Evolutionary conservation across 2,113 vertebrate genomes (phyloP).

Genomic region (Arenaria interpres): DNA sequence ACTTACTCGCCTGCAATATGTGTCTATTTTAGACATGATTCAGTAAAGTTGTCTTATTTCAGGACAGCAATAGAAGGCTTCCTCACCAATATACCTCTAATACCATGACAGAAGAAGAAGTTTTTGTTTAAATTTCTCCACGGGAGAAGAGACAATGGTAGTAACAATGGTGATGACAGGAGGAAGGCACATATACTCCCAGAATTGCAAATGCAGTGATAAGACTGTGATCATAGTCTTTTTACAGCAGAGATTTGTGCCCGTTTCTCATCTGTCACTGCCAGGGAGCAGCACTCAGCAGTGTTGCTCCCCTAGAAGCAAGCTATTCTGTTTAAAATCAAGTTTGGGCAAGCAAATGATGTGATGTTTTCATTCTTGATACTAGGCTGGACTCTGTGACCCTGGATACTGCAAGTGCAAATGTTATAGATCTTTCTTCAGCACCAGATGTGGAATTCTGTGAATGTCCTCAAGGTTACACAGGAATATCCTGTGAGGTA

Average conservation of each 20-base stretch:
- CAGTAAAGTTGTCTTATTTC: neutral
- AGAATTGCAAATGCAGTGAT: neutral
- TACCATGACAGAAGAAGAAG: neutral
- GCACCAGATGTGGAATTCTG: slow-evolving; percentile 85
- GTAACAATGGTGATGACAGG: neutral
- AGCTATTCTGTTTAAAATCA: neutral
- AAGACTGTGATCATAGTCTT: neutral
- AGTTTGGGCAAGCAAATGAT: neutral
- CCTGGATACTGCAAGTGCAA: slow-evolving; percentile 80
- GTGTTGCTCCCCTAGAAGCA: neutral
- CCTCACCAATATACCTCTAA: neutral
- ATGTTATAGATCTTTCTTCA: slow-evolving; percentile 67
- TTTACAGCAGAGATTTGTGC: neutral
- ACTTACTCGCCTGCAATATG: neutral
- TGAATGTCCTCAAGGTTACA: slow-evolving; percentile 91
- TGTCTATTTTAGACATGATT: neutral
- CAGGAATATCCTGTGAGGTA: slow-evolving; percentile 95
- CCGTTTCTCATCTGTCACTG: neutral
- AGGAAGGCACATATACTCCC: neutral
- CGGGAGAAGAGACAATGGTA: neutral
- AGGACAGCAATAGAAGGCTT: neutral
- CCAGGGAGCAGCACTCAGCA: neutral
- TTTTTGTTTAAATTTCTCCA: neutral
- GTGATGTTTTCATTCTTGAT: neutral
- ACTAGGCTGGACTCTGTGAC: slow-evolving; percentile 83